phyloP scores from a whole-genome alignment of 2,797 vertebrate genomes.

The Phaenicophaeus curvirostris region DNA sequence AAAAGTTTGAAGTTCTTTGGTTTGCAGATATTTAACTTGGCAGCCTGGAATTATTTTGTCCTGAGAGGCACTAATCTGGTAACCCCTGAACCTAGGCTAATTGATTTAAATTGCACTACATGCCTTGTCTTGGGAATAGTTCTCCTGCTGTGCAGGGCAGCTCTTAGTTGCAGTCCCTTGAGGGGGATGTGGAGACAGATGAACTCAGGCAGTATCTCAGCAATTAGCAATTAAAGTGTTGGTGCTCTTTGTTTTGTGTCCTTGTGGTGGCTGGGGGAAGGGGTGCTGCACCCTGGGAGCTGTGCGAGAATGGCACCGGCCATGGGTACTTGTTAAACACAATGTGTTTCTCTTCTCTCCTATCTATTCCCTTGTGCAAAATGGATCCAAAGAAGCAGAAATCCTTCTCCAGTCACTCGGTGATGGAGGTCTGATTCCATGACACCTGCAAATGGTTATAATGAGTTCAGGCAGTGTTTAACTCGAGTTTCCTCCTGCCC shows the following conservation, averaged over 20 bases:
- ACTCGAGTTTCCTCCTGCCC: background rate
- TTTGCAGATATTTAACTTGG: background rate
- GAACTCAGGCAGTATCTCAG: background rate
- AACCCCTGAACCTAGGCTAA: background rate
- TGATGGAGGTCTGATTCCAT: rapidly evolving
- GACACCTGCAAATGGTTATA: background rate
- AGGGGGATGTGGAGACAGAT: background rate
- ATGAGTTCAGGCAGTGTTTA: rapidly evolving
- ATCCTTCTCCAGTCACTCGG: rapidly evolving
- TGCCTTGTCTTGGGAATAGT: background rate
- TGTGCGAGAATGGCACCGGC: background rate
- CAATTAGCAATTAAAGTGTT: background rate
- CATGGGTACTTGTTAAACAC: background rate
- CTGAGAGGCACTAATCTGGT: background rate
- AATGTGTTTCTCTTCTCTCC: background rate
- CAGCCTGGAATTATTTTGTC: background rate
- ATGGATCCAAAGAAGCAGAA: background rate
- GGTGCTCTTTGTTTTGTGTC: rapidly evolving
- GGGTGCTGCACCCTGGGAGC: background rate
- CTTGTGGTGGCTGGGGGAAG: rapidly evolving
- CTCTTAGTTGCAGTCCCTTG: background rate
- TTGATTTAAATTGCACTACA: background rate
- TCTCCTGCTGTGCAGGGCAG: background rate
- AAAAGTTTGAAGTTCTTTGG: background rate
- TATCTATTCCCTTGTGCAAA: background rate